Evolutionary conservation across 2,113 vertebrate species (phyloP), one percentile per base, ranked within the genome.

Genomic region (Corvus cornix): DNA sequence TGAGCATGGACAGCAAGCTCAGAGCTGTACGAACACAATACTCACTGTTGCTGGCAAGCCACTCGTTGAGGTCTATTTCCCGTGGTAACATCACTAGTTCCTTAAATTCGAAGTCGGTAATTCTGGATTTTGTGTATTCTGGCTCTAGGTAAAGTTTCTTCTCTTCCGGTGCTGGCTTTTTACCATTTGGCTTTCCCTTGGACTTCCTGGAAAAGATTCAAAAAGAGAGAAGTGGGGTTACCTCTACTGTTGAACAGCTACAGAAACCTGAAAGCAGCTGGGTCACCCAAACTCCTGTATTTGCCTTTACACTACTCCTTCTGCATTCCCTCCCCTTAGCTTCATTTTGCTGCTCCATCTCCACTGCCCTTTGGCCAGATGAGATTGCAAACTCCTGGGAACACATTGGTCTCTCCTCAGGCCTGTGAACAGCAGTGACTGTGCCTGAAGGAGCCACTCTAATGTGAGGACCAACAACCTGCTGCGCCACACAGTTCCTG

Each of bases 41-140:
- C 99, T 98, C 96, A 99, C 99, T 99, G 97, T 99, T 99, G 98
- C 99, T 99, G 95, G 99, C 99, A 80, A 99, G 98, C 99, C 99
- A 99, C 98, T 99, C 99, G 2, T 99, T 99, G 97, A 99, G 99
- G 98, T 99, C 99, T 73, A 99, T 99, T 98, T 99, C 99, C 80
- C 98, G 98, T 70, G 99, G 99, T 95, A 99, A 97, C 96, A 98
- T 98, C 97, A 99, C 99, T 97, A 99, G 98, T 87, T 99, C 99
- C 97, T 99, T 99, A 87, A 99, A 98, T 93, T 99, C 99, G 0
- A 99, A 99, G 97, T 99, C 99, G 1, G 99, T 98, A 96, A 99
- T 99, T 24, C 99, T 98, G 89, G 99, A 98, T 95, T 98, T 99
- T 18, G 99, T 98, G 93, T 99, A 99, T 98, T 99, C 99, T 0